Evolutionary conservation across 2,888 invertebrate genomes (phyloP).

Genomic region (Drosophila sordidula): DNA sequence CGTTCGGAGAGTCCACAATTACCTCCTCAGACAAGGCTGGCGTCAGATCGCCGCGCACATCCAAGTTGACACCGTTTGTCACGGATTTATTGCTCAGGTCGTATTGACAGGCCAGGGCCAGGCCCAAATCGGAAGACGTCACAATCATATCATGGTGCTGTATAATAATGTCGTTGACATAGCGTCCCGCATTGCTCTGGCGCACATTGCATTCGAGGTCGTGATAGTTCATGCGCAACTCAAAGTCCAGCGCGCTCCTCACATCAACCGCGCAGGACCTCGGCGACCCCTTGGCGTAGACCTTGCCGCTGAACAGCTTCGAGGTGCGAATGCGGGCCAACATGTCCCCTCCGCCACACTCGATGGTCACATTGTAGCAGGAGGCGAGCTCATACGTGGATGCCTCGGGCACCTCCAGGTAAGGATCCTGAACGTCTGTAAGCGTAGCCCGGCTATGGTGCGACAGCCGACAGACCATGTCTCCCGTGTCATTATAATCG

Average conservation of each 20-base stretch:
- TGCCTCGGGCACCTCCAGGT: conserved; percentile 95
- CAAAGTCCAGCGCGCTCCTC: conserved; percentile 94
- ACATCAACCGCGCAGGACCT: conserved; percentile 96
- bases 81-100: conserved; percentile 97
- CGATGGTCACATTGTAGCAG: conserved; percentile 97
- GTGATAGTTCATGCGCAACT: conserved; percentile 95
- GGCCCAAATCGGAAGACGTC: conserved; percentile 95
- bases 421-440: conserved; percentile 95
- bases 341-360: conserved; percentile 97
- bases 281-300: conserved; percentile 92
- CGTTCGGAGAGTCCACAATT: conserved; percentile 96
- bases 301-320: conserved; percentile 89
- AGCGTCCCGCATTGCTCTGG: conserved; percentile 93
- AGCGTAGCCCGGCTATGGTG: conserved; percentile 96
- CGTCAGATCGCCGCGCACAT: conserved; percentile 94
- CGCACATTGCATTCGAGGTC: conserved; percentile 97
- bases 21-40: conserved; percentile 95
- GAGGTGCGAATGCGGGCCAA: conserved; percentile 96
- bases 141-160: conserved; percentile 98
- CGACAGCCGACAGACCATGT: conserved; percentile 88
- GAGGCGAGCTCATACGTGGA: conserved; percentile 96
- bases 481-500: conserved; percentile 93
- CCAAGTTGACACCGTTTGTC: conserved; percentile 94
- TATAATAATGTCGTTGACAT: conserved; percentile 95
- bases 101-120: conserved; percentile 96